Conservation (phyloP, 1,140 invertebrate genomes). For the Formica selysi region DNA sequence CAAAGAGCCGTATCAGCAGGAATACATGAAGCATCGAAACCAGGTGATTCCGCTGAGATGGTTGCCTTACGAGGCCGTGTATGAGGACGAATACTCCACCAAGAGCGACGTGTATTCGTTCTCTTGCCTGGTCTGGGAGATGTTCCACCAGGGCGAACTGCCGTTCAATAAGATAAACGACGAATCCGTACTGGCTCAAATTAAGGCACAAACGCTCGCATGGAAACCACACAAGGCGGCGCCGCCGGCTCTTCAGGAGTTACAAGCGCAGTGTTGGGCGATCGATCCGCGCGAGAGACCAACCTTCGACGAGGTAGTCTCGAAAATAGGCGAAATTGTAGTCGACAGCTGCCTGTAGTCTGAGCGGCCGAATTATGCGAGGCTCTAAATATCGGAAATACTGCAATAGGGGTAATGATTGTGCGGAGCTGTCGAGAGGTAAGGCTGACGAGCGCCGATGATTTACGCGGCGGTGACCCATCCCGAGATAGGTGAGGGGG, state of each 20-base stretch:
- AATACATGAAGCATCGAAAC: slow-evolving; percentile 94
- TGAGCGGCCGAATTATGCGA: slow-evolving; percentile 51
- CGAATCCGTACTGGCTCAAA: slow-evolving; percentile 90
- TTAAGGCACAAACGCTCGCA: slow-evolving; percentile 89
- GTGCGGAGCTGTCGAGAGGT: slow-evolving; percentile 51
- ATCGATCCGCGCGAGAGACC: slow-evolving; percentile 89
- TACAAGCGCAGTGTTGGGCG: slow-evolving; percentile 88
- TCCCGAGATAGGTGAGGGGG: slow-evolving; percentile 3
- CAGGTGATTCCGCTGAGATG: slow-evolving; percentile 90
- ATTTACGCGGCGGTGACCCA: slow-evolving; percentile 15
- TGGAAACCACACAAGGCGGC: slow-evolving; percentile 90
- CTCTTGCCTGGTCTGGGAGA: slow-evolving; percentile 96
- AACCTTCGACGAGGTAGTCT: slow-evolving; percentile 87
- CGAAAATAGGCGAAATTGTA: slow-evolving; percentile 83
- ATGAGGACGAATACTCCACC: slow-evolving; percentile 96
- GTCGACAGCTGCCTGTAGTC: slow-evolving; percentile 81
- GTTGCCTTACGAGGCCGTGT: slow-evolving; percentile 95
- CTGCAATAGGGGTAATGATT: slow-evolving; percentile 66
- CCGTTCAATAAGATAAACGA: slow-evolving; percentile 94
- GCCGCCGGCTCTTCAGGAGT: slow-evolving; percentile 88
- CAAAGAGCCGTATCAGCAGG: slow-evolving; percentile 94
- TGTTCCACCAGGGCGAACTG: slow-evolving; percentile 94
- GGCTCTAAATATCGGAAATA: slow-evolving; percentile 66
- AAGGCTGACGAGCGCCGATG: slow-evolving; percentile 53
- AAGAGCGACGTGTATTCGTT: slow-evolving; percentile 98